These are phyloP conservation scores for Aelia acuminata DNA, from an alignment of 2,888 invertebrate species.

Conservation along the genomic window DNA sequence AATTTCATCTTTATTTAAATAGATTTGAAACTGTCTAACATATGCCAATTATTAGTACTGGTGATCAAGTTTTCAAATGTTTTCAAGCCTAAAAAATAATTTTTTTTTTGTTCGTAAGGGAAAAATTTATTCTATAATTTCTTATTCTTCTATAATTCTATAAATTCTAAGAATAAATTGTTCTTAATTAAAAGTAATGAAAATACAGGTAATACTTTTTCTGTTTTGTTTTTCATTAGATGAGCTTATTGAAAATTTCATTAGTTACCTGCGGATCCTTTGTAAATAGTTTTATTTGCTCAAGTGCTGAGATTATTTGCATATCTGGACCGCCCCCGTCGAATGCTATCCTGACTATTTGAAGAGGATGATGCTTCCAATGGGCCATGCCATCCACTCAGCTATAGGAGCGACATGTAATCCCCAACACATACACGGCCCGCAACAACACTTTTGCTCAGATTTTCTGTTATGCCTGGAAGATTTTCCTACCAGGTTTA, in stretches of 20 bases:
- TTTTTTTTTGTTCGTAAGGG: too few species aligned
- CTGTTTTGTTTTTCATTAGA: neutral
- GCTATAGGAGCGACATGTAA: neutral
- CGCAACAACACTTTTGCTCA: neutral
- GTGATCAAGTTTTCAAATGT: too few species aligned
- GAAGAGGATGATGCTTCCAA: neutral
- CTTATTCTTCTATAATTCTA: too few species aligned
- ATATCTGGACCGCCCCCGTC: neutral
- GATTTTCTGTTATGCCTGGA: too few species aligned
- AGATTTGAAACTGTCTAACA: too few species aligned
- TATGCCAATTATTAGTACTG: too few species aligned
- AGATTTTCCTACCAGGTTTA: too few species aligned
- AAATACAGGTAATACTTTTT: neutral
- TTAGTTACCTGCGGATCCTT: neutral
- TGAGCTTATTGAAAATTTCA: neutral
- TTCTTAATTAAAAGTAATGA: neutral
- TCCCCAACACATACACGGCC: neutral
- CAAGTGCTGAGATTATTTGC: neutral
- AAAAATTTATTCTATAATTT: too few species aligned
- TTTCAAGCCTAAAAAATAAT: too few species aligned
- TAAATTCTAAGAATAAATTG: too few species aligned
- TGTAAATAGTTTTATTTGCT: neutral
- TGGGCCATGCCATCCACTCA: neutral
- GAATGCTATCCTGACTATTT: conserved; percentile 4
- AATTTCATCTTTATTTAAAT: too few species aligned